Evolutionary conservation across 2,113 vertebrate genomes (phyloP), one percentile per base, ranked within the genome.

Genomic region (Chloebia gouldiae): DNA sequence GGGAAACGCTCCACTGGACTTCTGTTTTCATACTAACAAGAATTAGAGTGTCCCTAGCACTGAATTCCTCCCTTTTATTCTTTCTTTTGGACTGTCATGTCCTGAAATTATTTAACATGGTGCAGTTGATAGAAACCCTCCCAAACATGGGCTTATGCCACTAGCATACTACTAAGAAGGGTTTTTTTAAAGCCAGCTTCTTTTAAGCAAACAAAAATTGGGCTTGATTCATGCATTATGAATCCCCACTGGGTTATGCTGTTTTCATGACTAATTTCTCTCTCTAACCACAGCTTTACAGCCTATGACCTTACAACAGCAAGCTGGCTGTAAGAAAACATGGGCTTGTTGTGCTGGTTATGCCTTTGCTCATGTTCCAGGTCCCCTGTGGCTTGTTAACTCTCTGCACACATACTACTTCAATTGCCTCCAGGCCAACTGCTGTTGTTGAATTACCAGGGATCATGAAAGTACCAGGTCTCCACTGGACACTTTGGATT

Each of bases 261-360:
- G 68, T 97, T 98, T 98, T 97, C 93, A 96, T 97, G 97, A 98
- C 97, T 97, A 98, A 98, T 98, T 98, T 97, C 93, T 97, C 86
- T 95, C 61, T 60, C 87, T 97, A 97, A 97, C 97, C 97, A 95
- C 96, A 96, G 68, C 90, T 93, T 97, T 91, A 86, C 73, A 96
- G 95, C 92, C 96, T 95, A 30, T 97, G 97, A 98, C 98, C 97
- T 95, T 95, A 93, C 91, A 95, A 93, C 88, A 97, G 95, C 96
- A 96, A 96, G 95, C 81, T 73, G 89, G 65, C 94, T 96, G 81
- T 97, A 95, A 76, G 85, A 97, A 98, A 97, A 97, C 96, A 97
- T 60, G 59, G 59, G 33, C 86, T 97, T 96, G 91, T 97, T 96
- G 95, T 95, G 83, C 94, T 87, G 93, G 86, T 95, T 95, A 86